Base-by-base conservation (phyloP, 2,888 invertebrate genomes). In the Spisula solida region DNA sequence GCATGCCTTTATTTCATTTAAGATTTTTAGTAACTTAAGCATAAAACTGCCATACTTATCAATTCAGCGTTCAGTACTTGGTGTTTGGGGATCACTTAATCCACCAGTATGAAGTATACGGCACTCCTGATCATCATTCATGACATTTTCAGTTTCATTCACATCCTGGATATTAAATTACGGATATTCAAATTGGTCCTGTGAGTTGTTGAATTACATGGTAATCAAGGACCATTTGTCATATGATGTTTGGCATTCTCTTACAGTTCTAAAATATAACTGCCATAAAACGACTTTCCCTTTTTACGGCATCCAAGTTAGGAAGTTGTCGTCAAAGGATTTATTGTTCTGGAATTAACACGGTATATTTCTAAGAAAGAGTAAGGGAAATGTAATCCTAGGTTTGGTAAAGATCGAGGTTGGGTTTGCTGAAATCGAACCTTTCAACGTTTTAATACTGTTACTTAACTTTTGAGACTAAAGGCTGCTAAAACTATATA, bases 121-220 rank as follows among this genome's bases (percentile, higher is more conserved):
- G 60, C 25, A 66, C 60, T 66, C 60, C 5, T 8, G 60, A 0
- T 25, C 10, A 10, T 66, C 60, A 25, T 66, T 66, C 60, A n/a
- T 66, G 60, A 66, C 60, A 66, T 66, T 66, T 66, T n/a, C 60
- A 66, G 10, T 25, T 66, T 25, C 25, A 66, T 66, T 66, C 60
- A 66, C n/a, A 12, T 66, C 60, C n/a, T 66, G 60, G n/a, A 25
- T 25, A 25, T 66, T 66, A 25, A n/a, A 25, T n/a, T 66, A 66
- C 60, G 4, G 60, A 66, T 25, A 25, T 25, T 66, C 60, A 25
- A 25, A 66, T 66, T 66, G 60, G 60, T 66, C 25, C 5, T 10
- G n/a, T 2, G 60, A 66, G 10, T 66, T 25, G 25, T 25, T 66
- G 25, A 41, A 66, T 1, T 25, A 25, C 25, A 66, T 25, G 60